Conservation (phyloP, 2,888 invertebrate genomes). For the Epistrophe eligans region DNA sequence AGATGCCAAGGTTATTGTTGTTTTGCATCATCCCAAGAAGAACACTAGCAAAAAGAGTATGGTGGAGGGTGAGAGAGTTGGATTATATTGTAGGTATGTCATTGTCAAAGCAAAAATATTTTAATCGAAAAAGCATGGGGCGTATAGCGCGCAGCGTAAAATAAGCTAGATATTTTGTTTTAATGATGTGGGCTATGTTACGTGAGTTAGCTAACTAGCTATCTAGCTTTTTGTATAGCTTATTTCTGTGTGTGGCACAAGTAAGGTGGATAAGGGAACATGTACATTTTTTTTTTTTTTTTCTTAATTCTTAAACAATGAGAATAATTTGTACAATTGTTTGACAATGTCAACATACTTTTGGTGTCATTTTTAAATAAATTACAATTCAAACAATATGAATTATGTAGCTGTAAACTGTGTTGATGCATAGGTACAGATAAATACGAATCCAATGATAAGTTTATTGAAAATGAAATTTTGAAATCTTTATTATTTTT, state of each 20-base stretch:
- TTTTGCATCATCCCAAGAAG: conserved; percentile 49
- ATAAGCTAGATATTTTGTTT: conserved; percentile 21
- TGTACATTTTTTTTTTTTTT: conserved; percentile 30
- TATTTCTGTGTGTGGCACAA: background rate
- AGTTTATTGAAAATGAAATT: too few relatives aligned
- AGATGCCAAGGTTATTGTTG: conserved; percentile 73
- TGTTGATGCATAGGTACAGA: too few relatives aligned
- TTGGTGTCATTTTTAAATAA: conserved; percentile 1
- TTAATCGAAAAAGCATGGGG: conserved; percentile 67
- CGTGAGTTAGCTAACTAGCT: background rate
- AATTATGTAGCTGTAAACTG: too few relatives aligned
- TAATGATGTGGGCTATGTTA: conserved; percentile 26
- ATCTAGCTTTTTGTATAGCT: background rate
- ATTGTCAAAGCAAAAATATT: conserved; percentile 73
- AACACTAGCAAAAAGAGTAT: background rate
- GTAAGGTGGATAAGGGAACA: background rate
- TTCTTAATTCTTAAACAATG: conserved; percentile 5
- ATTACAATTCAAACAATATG: background rate
- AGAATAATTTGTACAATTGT: conserved; percentile 50
- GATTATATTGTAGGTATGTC: conserved; percentile 39
- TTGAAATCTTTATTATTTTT: too few relatives aligned
- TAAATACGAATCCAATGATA: too few relatives aligned
- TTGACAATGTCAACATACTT: conserved; percentile 34
- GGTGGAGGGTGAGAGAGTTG: too few relatives aligned
- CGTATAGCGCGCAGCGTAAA: background rate